Evolutionary conservation across 2,888 invertebrate genomes (phyloP).

Genomic region (Nephrotoma guestfalica): DNA sequence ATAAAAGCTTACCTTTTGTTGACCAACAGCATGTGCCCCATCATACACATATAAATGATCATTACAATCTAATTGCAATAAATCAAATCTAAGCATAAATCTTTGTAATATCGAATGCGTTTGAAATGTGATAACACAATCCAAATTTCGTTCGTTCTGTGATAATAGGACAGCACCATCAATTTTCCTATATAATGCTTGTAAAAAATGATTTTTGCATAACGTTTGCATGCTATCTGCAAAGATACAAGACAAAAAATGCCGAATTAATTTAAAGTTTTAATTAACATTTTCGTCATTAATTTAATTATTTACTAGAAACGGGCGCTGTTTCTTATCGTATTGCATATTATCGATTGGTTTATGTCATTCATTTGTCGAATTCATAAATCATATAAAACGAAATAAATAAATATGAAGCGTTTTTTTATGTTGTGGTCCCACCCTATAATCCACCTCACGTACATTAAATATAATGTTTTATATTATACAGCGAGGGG

Average conservation of each 20-base stretch:
- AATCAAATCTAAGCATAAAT: constrained; percentile 87
- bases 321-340: background rate
- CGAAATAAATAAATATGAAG: background rate
- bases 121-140: constrained; percentile 88
- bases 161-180: constrained; percentile 85
- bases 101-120: constrained; percentile 87
- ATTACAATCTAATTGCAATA: constrained; percentile 83
- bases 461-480: background rate
- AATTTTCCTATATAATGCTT: constrained; percentile 77
- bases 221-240: constrained; percentile 79
- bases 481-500: background rate
- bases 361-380: background rate
- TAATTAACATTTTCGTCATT: background rate
- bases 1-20: constrained; percentile 54
- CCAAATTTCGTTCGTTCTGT: constrained; percentile 77
- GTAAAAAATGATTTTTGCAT: constrained; percentile 81
- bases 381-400: background rate
- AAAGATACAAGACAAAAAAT: constrained; percentile 18
- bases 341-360: background rate
- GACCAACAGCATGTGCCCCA: constrained; percentile 78
- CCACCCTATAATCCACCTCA: background rate
- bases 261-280: background rate
- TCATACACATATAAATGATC: constrained; percentile 88
- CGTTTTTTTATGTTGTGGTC: too few relatives aligned
- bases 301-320: background rate